Conservation (phyloP, 2,113 vertebrate species). For the Balaenoptera acutorostrata region DNA sequence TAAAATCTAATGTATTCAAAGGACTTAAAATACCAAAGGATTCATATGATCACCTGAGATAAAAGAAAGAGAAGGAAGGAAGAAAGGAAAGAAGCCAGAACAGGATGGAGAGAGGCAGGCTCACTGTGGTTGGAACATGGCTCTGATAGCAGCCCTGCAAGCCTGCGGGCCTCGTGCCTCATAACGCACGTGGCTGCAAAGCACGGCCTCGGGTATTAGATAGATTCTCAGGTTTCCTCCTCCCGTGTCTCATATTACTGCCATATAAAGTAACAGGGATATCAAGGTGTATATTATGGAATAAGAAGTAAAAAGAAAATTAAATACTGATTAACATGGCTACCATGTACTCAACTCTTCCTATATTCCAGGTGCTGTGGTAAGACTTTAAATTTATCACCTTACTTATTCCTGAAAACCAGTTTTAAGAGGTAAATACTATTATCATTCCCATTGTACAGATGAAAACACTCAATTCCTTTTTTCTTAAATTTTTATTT, state of each 20-base stretch:
- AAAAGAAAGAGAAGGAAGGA: neutral
- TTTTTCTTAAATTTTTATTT: neutral
- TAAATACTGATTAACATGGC: neutral
- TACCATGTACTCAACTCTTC: neutral
- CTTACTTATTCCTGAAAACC: neutral
- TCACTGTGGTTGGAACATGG: neutral
- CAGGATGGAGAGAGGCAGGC: too few relatives aligned
- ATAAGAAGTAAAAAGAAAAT: neutral
- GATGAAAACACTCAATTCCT: neutral
- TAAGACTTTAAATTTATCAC: neutral
- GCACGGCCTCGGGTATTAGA: neutral
- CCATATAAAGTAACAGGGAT: neutral
- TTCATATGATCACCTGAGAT: neutral
- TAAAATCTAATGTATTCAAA: constrained; percentile 12
- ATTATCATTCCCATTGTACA: neutral
- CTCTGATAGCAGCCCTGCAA: neutral
- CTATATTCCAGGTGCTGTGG: neutral
- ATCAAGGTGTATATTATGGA: neutral
- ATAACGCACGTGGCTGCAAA: neutral
- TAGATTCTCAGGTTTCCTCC: neutral
- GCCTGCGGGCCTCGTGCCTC: neutral
- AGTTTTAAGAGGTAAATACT: neutral
- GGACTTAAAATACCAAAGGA: constrained; percentile 39
- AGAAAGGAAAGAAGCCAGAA: neutral
- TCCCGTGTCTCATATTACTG: neutral